A percentile compares a stretch with the other conserved stretches of the same genome.
phyloP scores from a whole-genome alignment of 2,797 vertebrate species.

The Sciurus carolinensis region DNA sequence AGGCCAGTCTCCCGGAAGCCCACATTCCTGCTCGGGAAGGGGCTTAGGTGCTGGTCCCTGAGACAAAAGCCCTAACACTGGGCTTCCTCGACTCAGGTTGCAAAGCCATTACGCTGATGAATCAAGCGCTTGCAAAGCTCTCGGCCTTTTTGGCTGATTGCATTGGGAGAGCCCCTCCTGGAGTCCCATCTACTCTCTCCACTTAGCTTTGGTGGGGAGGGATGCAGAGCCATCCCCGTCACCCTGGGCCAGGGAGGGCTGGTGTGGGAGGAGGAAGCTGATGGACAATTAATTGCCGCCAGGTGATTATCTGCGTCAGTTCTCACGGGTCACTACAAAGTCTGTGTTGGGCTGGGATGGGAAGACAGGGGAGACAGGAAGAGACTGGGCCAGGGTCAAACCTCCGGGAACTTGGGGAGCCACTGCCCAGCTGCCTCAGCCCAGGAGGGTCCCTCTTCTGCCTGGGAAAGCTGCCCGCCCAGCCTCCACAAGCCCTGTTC shows the following conservation, averaged over 20 bases:
- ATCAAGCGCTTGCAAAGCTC: not conserved
- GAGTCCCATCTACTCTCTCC: slow-evolving; percentile 22
- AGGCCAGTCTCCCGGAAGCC: not conserved
- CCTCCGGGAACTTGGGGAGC: not conserved
- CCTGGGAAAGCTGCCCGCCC: not conserved
- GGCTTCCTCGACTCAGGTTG: slow-evolving; percentile 42
- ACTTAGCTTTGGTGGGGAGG: not conserved
- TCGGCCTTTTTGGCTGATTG: slow-evolving; percentile 79
- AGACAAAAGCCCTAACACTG: slow-evolving; percentile 73
- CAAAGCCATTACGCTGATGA: slow-evolving; percentile 82
- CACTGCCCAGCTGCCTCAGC: not conserved
- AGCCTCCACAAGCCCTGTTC: too few relatives aligned
- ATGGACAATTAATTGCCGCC: not conserved
- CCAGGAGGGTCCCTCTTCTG: not conserved
- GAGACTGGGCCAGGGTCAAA: not conserved
- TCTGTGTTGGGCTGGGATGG: not conserved
- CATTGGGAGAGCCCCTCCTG: not conserved
- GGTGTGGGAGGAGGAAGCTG: not conserved
- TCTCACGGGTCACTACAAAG: not conserved
- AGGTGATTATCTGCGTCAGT: not conserved
- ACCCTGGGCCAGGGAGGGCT: not conserved
- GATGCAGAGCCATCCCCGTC: not conserved
- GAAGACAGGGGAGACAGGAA: not conserved
- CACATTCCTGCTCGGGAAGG: slow-evolving; percentile 6
- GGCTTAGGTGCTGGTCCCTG: slow-evolving; percentile 58